These are phyloP conservation scores for Phaedon cochleariae DNA, from an alignment of 2,888 invertebrate genomes.

Conservation along the genomic window DNA sequence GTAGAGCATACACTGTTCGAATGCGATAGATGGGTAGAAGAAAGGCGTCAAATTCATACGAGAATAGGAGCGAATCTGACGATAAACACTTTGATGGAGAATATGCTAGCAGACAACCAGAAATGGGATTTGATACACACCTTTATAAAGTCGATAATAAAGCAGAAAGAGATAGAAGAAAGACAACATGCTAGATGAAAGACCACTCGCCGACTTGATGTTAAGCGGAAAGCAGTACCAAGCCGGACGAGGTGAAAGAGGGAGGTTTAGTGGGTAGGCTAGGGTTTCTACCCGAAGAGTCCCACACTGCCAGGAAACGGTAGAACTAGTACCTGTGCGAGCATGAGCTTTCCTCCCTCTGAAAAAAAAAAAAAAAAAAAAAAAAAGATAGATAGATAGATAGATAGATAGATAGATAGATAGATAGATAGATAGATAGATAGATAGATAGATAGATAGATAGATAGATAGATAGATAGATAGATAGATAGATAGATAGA, in stretches of 20 bases:
- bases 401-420: background rate
- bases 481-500: no score
- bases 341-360: background rate
- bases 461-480: no score
- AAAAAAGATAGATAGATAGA: background rate
- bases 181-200: background rate
- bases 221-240: background rate
- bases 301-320: background rate
- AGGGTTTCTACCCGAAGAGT: background rate
- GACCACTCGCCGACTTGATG: background rate
- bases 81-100: background rate
- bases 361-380: background rate
- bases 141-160: background rate
- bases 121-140: background rate
- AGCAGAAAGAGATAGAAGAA: background rate
- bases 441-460: background rate
- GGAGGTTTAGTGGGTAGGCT: background rate
- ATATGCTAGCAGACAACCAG: background rate
- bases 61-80: background rate
- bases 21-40: conserved; percentile 5
- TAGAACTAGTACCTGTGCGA: background rate
- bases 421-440: background rate
- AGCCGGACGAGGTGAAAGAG: background rate
- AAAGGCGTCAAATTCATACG: background rate
- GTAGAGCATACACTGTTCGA: conserved; percentile 7